These are phyloP conservation scores for Brachionus manjavacas DNA, from an alignment of 1,140 invertebrate genomes.

Conservation along the genomic window DNA sequence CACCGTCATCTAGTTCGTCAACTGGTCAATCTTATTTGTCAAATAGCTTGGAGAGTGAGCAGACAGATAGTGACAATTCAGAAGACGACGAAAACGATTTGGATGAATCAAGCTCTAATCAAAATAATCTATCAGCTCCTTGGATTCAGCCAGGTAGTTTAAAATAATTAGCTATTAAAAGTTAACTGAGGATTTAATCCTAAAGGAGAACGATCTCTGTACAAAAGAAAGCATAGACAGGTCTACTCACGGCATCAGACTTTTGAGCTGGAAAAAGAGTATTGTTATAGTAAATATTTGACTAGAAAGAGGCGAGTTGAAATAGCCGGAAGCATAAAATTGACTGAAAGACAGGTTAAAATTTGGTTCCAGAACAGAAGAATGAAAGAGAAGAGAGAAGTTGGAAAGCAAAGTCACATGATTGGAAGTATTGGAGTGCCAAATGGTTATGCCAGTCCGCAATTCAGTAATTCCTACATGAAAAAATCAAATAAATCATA, in stretches of 20 bases:
- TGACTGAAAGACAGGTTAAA: slow-evolving; percentile 42
- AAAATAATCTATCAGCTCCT: neutral
- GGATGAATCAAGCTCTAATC: slow-evolving; percentile 1
- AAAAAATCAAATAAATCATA: slow-evolving; percentile 16
- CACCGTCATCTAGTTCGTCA: slow-evolving; percentile 1
- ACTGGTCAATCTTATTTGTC: slow-evolving; percentile 17
- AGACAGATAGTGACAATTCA: neutral
- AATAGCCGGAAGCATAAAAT: slow-evolving; percentile 16
- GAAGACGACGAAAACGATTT: neutral
- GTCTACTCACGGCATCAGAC: slow-evolving; percentile 40
- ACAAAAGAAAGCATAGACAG: slow-evolving; percentile 42
- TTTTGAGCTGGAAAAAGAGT: slow-evolving; percentile 43
- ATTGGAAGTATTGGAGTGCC: neutral
- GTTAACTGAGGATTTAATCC: neutral
- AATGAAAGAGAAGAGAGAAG: slow-evolving; percentile 43
- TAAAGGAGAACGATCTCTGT: slow-evolving; percentile 14
- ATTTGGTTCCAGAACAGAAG: slow-evolving; percentile 43
- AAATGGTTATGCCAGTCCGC: neutral
- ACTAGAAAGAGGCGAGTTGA: slow-evolving; percentile 40
- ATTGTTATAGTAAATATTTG: slow-evolving; percentile 42
- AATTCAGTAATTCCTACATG: neutral
- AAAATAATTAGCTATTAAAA: neutral
- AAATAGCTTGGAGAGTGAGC: neutral
- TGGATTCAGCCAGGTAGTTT: slow-evolving; percentile 33
- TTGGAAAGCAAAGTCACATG: slow-evolving; percentile 14